These are phyloP conservation scores for Agrotis ipsilon DNA, from an alignment of 2,888 invertebrate species.

Conservation along the genomic window DNA sequence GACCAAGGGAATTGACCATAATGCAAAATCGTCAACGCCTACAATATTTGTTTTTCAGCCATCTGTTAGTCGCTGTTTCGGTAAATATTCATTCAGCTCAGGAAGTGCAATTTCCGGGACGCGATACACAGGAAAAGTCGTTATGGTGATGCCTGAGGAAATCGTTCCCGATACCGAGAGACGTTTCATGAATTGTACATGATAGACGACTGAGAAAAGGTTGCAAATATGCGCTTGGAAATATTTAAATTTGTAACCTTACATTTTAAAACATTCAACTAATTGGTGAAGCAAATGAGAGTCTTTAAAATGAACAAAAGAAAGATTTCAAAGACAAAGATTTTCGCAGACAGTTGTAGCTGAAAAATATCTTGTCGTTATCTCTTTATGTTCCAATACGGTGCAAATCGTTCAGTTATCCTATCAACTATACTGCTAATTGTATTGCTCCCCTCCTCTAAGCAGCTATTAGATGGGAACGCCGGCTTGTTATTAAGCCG, in stretches of 20 bases:
- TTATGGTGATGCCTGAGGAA: conserved; percentile 62
- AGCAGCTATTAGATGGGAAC: conserved; percentile 64
- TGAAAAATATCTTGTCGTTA: conserved; percentile 15
- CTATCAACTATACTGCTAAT: conserved; percentile 66
- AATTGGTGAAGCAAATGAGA: conserved; percentile 17
- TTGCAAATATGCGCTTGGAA: conserved; percentile 16
- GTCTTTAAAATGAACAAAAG: conserved; percentile 11
- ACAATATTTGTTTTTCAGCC: conserved; percentile 43
- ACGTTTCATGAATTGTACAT: conserved; percentile 35
- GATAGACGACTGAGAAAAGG: conserved; percentile 18
- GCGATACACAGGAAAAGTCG: conserved; percentile 68
- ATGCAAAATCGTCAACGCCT: conserved; percentile 51
- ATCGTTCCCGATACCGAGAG: conserved; percentile 55
- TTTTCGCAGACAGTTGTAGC: neutral
- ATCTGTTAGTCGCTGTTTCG: conserved; percentile 56
- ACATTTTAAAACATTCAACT: conserved; percentile 4
- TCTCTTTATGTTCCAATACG: conserved; percentile 36
- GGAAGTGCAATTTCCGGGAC: conserved; percentile 73
- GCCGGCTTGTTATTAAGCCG: conserved; percentile 67
- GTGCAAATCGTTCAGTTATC: conserved; percentile 42
- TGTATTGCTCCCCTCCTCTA: conserved; percentile 66
- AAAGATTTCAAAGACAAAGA: conserved; percentile 9
- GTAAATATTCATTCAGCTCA: conserved; percentile 59
- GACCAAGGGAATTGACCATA: conserved; percentile 39
- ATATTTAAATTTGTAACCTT: conserved; percentile 1